These are phyloP conservation scores for Lutraria lutraria DNA, from an alignment of 2,888 invertebrate genomes.

Conservation along the genomic window DNA sequence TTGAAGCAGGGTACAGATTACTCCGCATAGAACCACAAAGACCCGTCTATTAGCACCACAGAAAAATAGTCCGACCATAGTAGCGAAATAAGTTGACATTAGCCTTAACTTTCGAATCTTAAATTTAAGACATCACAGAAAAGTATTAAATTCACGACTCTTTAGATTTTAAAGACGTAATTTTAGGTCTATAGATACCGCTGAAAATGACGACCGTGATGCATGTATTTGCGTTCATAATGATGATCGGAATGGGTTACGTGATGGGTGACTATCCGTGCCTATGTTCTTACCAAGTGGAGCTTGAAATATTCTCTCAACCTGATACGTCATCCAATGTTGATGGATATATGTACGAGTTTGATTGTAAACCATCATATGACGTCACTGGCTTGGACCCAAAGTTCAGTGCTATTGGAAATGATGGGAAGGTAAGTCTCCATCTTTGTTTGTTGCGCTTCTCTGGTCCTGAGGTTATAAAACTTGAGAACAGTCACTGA, in stretches of 20 bases:
- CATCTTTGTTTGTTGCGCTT: not conserved
- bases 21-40: too few species aligned
- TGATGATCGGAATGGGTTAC: not conserved
- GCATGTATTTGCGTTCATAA: not conserved
- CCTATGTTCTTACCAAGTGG: slow-evolving; percentile 59
- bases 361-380: slow-evolving; percentile 63
- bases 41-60: too few species aligned
- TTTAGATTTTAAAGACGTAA: too few species aligned
- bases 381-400: slow-evolving; percentile 24
- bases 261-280: slow-evolving; percentile 55
- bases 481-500: too few species aligned
- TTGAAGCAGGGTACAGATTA: too few species aligned
- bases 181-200: not conserved
- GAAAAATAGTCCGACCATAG: too few species aligned
- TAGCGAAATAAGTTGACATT: too few species aligned
- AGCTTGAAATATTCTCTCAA: slow-evolving; percentile 51
- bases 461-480: too few species aligned
- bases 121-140: too few species aligned
- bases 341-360: slow-evolving; percentile 60
- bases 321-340: slow-evolving; percentile 47
- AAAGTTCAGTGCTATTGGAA: slow-evolving; percentile 48
- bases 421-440: slow-evolving; percentile 47
- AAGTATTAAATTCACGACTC: too few species aligned
- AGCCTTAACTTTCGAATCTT: too few species aligned
- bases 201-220: not conserved